Evolutionary conservation across 2,888 invertebrate genomes (phyloP), one percentile per base, ranked within the genome.

Genomic region (Erynnis tages): DNA sequence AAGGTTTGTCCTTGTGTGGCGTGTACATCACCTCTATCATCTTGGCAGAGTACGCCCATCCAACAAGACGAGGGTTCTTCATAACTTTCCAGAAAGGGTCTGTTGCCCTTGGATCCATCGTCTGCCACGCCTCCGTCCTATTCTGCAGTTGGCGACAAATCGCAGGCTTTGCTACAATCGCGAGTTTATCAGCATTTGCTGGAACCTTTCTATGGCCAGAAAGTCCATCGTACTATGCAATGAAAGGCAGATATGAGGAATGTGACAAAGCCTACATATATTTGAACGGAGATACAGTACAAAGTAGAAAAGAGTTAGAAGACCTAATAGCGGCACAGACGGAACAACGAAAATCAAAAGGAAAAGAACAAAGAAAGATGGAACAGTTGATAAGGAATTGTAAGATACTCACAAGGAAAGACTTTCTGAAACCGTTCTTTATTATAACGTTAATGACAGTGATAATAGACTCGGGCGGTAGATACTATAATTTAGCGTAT

Each of bases 191-290:
- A 0, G 44, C 62, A 1, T 48, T 67, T 2, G 4, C 67, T 0
- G 3, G 65, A 11, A 65, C 69, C 0, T 32, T 56, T 1, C 66
- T 65, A 5, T 74, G 70, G 73, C 66, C 65, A 0, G 73, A 73
- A 53, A 73, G 71, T 16, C 73, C 73, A 1, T 58, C 66, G 0
- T 64, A 50, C 44, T 54, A 67, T 3, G 73, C 69, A 0, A 52
- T 67, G 53, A 71, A 62, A 55, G 70, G 69, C 2, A 58, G 58
- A 25, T 50, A 41, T 19, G 34, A 45, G 1, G 27, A 50, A 5
- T 71, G 70, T 27, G 57, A 67, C 29, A 54, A 60, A 21, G 59
- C 69, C 1, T 73, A 65, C 34, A 46, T 50, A 7, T 75, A 67
- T 67, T 49, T 74, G 0, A 43, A 64, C 10, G 75, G 72, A 23